These are phyloP conservation scores for Rhynchophorus ferrugineus DNA, from an alignment of 1,140 invertebrate genomes.

Conservation along the genomic window DNA sequence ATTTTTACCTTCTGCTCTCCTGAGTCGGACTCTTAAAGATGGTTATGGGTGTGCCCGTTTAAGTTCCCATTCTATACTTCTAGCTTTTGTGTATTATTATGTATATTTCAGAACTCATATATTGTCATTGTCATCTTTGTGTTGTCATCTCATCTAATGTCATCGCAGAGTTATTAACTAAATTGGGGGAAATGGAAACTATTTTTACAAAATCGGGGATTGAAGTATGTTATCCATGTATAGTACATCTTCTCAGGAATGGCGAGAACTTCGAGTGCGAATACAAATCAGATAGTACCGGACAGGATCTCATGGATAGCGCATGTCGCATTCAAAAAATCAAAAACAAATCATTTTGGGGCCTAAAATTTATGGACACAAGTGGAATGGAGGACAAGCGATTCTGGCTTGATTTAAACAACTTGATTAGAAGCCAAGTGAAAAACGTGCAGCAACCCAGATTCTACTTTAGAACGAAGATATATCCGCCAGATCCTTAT, in stretches of 20 bases:
- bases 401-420: conserved; percentile 18
- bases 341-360: conserved; percentile 12
- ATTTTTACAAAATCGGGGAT: conserved; percentile 18
- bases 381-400: conserved; percentile 12
- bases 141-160: background rate
- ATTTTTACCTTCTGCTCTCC: no score
- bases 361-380: conserved; percentile 15
- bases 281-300: conserved; percentile 20
- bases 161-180: background rate
- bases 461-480: conserved; percentile 21
- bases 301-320: conserved; percentile 12
- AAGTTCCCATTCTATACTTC: no score
- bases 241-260: conserved; percentile 20
- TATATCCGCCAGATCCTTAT: conserved; percentile 21
- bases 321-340: conserved; percentile 17
- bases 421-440: conserved; percentile 18
- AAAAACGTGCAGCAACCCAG: conserved; percentile 8
- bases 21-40: no score
- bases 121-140: no score
- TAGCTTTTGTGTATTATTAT: no score
- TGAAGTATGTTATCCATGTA: conserved; percentile 21
- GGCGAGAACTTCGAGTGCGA: conserved; percentile 22
- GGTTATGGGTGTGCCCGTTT: no score
- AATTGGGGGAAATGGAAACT: conserved; percentile 18
- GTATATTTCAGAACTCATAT: no score